Evolutionary conservation across 35 echinoderm and acorn worm genomes (phyloP).

Genomic region (Patiria miniata): DNA sequence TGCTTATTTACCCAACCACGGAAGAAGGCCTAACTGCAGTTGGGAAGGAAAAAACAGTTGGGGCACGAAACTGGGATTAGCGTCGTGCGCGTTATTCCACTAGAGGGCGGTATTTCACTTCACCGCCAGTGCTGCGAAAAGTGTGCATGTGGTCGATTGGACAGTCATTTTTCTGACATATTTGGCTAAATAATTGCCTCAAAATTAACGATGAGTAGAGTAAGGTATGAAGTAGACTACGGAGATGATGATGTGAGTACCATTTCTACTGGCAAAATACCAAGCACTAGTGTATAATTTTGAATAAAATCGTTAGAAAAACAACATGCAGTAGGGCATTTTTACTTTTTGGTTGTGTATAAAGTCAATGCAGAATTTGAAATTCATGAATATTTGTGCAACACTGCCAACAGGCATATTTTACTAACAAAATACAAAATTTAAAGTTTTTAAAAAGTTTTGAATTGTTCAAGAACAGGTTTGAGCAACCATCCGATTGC

Average conservation of each 20-base stretch:
- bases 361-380: not conserved
- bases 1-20: no score
- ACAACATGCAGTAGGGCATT: not conserved
- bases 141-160: not conserved
- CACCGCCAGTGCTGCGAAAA: not conserved
- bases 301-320: not conserved
- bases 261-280: not conserved
- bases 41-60: no score
- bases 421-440: not conserved
- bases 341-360: not conserved
- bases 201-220: not conserved
- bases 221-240: not conserved
- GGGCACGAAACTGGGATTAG: not conserved
- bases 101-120: not conserved
- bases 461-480: no score
- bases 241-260: constrained; percentile 18
- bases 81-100: not conserved
- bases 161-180: not conserved
- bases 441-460: no score
- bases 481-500: no score
- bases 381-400: not conserved
- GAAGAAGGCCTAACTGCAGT: no score
- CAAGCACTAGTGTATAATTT: not conserved
- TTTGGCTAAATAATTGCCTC: not conserved
- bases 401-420: not conserved